A percentile compares a stretch with the other conserved stretches of the same genome.
Evolutionary conservation across 2,113 vertebrate genomes (phyloP).

Genomic region (Lipophrys pholis): DNA sequence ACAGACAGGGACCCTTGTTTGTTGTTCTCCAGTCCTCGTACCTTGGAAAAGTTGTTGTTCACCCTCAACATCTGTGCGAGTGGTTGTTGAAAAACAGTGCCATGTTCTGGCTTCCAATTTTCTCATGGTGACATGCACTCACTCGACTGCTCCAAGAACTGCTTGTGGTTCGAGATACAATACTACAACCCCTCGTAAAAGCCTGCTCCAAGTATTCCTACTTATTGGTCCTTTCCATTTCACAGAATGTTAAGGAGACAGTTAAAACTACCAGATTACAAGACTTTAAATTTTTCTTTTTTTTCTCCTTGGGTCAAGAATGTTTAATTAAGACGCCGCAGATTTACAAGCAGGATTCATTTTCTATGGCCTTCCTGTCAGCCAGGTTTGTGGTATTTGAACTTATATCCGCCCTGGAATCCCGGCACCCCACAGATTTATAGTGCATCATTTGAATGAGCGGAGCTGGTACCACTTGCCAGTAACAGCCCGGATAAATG

Average conservation of each 20-base stretch:
- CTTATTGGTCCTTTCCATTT: constrained; percentile 25
- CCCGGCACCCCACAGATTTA: constrained; percentile 40
- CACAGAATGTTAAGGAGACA: constrained; percentile 26
- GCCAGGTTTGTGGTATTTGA: constrained; percentile 51
- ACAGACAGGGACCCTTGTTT: constrained; percentile 19
- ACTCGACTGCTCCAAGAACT: constrained; percentile 46
- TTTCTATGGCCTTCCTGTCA: constrained; percentile 26
- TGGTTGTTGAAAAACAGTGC: constrained; percentile 31
- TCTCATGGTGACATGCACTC: constrained; percentile 43
- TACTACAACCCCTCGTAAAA: constrained; percentile 59
- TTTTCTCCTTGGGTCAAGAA: constrained; percentile 17
- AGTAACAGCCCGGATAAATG: constrained; percentile 33
- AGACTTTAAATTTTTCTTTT: constrained; percentile 25
- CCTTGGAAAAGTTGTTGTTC: constrained; percentile 37
- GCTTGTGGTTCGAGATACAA: constrained; percentile 70
- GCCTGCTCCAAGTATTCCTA: constrained; percentile 16
- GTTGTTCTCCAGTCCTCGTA: constrained; percentile 11
- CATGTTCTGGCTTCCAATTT: neutral
- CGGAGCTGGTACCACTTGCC: constrained; percentile 13
- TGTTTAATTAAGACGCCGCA: constrained; percentile 35
- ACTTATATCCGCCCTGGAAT: constrained; percentile 37
- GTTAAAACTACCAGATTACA: constrained; percentile 29
- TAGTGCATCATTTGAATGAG: constrained; percentile 32
- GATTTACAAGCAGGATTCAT: constrained; percentile 18
- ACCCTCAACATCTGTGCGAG: constrained; percentile 23